Percentiles rank a stretch among this genome's conserved stretches.
Conservation (phyloP, 2,888 invertebrate species). For the Meta bourneti region DNA sequence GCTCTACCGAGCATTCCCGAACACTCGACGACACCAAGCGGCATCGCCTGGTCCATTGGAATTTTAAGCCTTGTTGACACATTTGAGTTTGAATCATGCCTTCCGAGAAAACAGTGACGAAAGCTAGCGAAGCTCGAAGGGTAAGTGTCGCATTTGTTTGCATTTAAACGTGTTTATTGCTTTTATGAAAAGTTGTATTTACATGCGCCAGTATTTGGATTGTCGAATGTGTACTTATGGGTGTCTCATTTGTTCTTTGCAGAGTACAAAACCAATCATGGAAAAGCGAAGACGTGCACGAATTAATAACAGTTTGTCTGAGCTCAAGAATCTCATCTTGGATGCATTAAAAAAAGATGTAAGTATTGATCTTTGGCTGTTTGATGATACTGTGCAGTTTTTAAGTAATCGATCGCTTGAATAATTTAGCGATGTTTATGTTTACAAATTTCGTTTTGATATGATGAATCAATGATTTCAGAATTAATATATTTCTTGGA, state of each 20-base stretch:
- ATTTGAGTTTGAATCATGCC: conserved; percentile 63
- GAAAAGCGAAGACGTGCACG: conserved; percentile 77
- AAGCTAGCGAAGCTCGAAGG: conserved; percentile 72
- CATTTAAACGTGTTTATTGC: not conserved
- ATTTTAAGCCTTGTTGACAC: conserved; percentile 35
- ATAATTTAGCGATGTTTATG: not conserved
- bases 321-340: conserved; percentile 77
- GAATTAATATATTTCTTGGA: not conserved
- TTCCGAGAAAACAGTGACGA: conserved; percentile 73
- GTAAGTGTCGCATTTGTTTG: conserved; percentile 58
- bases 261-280: conserved; percentile 78
- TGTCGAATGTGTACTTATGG: conserved; percentile 14
- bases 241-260: conserved; percentile 46
- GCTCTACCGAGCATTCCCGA: not conserved
- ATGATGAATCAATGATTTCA: not conserved
- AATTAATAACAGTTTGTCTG: conserved; percentile 77
- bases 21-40: not conserved
- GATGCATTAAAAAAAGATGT: conserved; percentile 77
- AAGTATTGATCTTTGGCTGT: conserved; percentile 42
- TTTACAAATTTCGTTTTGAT: not conserved
- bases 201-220: not conserved
- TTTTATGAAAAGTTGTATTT: not conserved
- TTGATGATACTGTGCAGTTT: not conserved
- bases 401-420: not conserved
- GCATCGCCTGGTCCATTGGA: conserved; percentile 1